Conservation (phyloP, 2,888 invertebrate species). For the Branchinecta sandiegonensis region DNA sequence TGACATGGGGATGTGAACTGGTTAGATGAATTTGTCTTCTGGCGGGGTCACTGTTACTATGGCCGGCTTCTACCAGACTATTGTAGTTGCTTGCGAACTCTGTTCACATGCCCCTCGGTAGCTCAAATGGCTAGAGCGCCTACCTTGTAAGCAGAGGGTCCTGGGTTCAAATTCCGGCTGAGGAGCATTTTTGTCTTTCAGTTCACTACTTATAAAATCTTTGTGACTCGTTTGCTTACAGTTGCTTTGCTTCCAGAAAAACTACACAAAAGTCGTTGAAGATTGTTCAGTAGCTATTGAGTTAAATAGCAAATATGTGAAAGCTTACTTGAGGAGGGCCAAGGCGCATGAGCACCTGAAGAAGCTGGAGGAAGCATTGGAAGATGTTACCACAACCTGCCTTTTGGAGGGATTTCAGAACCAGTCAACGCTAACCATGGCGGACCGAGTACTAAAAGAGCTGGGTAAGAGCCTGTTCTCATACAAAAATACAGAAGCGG, state of each 20-base stretch:
- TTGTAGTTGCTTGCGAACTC: too few relatives aligned
- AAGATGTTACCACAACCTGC: constrained; percentile 85
- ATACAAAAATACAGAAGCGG: too few relatives aligned
- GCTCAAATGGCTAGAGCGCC: too few relatives aligned
- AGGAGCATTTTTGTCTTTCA: too few relatives aligned
- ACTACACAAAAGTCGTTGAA: constrained; percentile 38
- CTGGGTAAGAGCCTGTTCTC: constrained; percentile 41
- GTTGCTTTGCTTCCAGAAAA: constrained; percentile 38
- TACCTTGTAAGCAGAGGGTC: too few relatives aligned
- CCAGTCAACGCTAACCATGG: constrained; percentile 59
- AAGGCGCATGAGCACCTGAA: constrained; percentile 53
- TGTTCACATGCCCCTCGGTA: too few relatives aligned
- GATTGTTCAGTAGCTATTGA: constrained; percentile 38
- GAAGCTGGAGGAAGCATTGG: constrained; percentile 62
- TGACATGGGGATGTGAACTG: too few relatives aligned
- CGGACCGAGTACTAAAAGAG: constrained; percentile 74
- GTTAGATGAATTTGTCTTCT: too few relatives aligned
- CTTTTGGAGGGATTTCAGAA: constrained; percentile 78
- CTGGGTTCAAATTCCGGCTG: too few relatives aligned
- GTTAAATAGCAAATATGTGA: constrained; percentile 33
- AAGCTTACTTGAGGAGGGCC: constrained; percentile 29
- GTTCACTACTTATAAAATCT: too few relatives aligned
- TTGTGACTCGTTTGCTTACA: not conserved
- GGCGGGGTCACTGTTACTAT: too few relatives aligned
- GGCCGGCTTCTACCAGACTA: too few relatives aligned